A percentile compares a stretch with the other conserved stretches of the same genome.
Conservation (phyloP, 2,888 invertebrate species). For the Hirtodrosophila alboralis region DNA sequence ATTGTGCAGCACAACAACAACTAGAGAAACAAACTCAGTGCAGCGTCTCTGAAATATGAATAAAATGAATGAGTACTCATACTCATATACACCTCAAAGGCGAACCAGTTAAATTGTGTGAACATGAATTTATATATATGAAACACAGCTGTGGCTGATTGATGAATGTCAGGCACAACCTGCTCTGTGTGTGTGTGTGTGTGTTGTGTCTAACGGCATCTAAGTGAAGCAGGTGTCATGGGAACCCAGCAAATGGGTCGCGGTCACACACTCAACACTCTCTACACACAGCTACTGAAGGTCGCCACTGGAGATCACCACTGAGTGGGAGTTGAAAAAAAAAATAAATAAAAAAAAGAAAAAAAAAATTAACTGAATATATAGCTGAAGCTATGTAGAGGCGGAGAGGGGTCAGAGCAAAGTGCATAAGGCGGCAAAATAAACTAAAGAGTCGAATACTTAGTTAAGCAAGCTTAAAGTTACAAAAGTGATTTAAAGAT, state of each 20-base stretch:
- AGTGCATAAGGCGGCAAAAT: too few species aligned
- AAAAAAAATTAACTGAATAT: background rate
- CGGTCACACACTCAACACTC: slow-evolving; percentile 52
- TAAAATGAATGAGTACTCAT: slow-evolving; percentile 57
- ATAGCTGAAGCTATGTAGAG: background rate
- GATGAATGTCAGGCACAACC: slow-evolving; percentile 68
- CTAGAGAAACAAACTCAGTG: slow-evolving; percentile 17
- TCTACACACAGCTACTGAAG: slow-evolving; percentile 47
- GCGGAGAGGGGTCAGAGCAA: background rate
- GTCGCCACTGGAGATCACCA: slow-evolving; percentile 57
- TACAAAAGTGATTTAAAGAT: too few species aligned
- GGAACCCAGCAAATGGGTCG: slow-evolving; percentile 63
- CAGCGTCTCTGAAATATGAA: slow-evolving; percentile 51
- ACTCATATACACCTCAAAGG: slow-evolving; percentile 10
- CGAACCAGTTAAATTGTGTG: slow-evolving; percentile 60
- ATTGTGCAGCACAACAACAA: slow-evolving; percentile 49
- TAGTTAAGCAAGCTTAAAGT: too few species aligned
- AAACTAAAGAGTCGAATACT: too few species aligned
- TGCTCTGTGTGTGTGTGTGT: slow-evolving; percentile 2
- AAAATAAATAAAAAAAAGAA: background rate
- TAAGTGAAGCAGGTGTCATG: slow-evolving; percentile 68
- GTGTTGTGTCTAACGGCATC: slow-evolving; percentile 50
- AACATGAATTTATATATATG: slow-evolving; percentile 59
- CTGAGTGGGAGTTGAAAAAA: slow-evolving; percentile 39
- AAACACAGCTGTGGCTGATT: slow-evolving; percentile 57